These are phyloP conservation scores for Polymixis lichenea DNA, from an alignment of 2,888 invertebrate genomes.

Conservation along the genomic window DNA sequence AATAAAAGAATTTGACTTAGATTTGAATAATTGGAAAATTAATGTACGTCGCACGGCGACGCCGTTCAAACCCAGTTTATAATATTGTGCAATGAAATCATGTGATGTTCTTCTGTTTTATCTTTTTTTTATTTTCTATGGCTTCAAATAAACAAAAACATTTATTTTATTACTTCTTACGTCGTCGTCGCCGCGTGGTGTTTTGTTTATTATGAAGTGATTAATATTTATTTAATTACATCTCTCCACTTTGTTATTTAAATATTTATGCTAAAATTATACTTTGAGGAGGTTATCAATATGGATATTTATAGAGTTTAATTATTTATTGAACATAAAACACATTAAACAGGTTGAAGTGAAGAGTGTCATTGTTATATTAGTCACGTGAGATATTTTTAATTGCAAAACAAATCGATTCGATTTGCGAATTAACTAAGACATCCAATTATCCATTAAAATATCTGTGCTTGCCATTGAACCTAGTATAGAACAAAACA, in stretches of 20 bases:
- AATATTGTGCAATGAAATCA: background rate
- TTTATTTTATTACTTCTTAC: background rate
- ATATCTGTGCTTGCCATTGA: background rate
- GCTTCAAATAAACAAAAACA: conserved; percentile 3
- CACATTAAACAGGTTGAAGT: too few species aligned
- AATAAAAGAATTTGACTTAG: background rate
- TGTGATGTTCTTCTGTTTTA: background rate
- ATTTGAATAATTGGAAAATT: background rate
- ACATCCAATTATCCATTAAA: background rate
- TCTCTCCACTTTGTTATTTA: conserved; percentile 4
- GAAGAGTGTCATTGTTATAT: background rate
- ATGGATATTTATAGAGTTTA: background rate
- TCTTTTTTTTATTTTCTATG: background rate
- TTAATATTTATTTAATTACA: conserved; percentile 23
- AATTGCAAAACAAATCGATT: too few species aligned
- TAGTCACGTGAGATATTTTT: too few species aligned
- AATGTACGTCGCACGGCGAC: too few species aligned
- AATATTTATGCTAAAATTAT: conserved; percentile 7
- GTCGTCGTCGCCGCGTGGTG: background rate
- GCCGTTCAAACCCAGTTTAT: background rate
- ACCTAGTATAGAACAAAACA: background rate
- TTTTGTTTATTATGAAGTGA: background rate
- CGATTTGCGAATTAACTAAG: background rate
- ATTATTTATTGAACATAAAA: conserved; percentile 1
- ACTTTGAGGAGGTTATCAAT: background rate